Evolutionary conservation across 2,797 vertebrate genomes (phyloP), one percentile per base, ranked within the genome.

Genomic region (Rhadinocentrus ornatus): DNA sequence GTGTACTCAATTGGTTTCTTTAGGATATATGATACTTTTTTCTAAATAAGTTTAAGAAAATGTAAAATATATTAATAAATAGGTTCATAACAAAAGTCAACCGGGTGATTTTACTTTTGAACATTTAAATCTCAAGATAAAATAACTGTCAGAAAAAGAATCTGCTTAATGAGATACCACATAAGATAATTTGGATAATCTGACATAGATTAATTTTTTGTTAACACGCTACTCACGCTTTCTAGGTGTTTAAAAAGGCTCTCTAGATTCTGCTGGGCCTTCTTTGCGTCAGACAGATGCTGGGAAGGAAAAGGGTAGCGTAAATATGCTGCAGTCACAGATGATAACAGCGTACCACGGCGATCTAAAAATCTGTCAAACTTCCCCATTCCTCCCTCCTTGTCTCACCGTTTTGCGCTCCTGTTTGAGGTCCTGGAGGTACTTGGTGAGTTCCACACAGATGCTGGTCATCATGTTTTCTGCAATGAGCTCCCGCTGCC

Each of bases 321-420:
- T 52, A n/a, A 69, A 69, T 54, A 32, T 44, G 55, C 12, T 29
- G 61, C 50, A 22, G 56, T 22, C 62, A 29, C 6, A 69, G 26
- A 71, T 13, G 41, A 75, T 11, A 41, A 59, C n/a, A 48, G 48
- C 6, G n/a, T 3, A 26, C 6, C 18, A 35, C n/a, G 0, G 41
- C 18, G 41, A 35, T 66, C 29, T 46, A n/a, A 48, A 48, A n/a
- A 10, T 20, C 32, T 48, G 50, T 50, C 54, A 48, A 41, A 56
- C 24, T 7, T 58, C 32, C 32, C 32, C 4, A 2, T 44, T 55
- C 41, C 26, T 26, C 27, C 63, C 26, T 35, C 60, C 67, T 15
- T 22, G 29, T 6, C 92, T 96, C 93, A 99, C 97, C 66, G 89
- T 95, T 95, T 98, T 99, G 72, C 97, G 95, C 77, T 99, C 98